A percentile compares a stretch with the other conserved stretches of the same genome.
Conservation (phyloP, 2,797 vertebrate species). For the Pygocentrus nattereri region DNA sequence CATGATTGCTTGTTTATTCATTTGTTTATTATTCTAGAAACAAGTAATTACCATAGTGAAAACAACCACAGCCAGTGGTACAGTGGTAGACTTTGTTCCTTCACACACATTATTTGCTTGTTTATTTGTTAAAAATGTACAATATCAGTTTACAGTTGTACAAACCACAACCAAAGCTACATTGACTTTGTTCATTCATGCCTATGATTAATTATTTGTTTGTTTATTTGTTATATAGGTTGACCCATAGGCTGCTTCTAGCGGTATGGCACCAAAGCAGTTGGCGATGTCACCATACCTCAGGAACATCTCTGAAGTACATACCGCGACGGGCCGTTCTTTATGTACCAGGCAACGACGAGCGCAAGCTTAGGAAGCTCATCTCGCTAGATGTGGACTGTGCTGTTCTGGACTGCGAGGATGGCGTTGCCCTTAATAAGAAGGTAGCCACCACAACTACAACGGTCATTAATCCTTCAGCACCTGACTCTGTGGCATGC, state of each 20-base stretch:
- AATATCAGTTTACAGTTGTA: too few species aligned
- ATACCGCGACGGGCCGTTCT: conserved; percentile 92
- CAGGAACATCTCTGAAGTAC: conserved; percentile 80
- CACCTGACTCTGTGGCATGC: conserved; percentile 41
- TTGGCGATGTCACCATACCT: conserved; percentile 70
- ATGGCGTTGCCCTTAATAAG: conserved; percentile 93
- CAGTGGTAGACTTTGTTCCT: too few species aligned
- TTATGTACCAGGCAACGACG: conserved; percentile 94
- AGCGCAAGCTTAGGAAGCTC: conserved; percentile 93
- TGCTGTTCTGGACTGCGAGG: conserved; percentile 96
- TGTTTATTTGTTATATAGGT: conserved; percentile 68
- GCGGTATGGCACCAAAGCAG: conserved; percentile 55
- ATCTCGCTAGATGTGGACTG: conserved; percentile 90
- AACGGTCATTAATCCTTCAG: conserved; percentile 15
- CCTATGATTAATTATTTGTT: background rate
- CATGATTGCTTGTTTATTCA: conserved; percentile 1
- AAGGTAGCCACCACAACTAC: conserved; percentile 81
- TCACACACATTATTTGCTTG: too few species aligned
- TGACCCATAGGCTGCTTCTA: conserved; percentile 60
- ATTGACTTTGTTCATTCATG: background rate
- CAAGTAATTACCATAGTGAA: too few species aligned
- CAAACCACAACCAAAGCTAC: background rate
- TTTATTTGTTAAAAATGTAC: too few species aligned
- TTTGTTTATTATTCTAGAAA: background rate
- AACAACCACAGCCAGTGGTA: too few species aligned